phyloP scores from a whole-genome alignment of 2,888 invertebrate species.

The Caenorhabditis sp. region DNA sequence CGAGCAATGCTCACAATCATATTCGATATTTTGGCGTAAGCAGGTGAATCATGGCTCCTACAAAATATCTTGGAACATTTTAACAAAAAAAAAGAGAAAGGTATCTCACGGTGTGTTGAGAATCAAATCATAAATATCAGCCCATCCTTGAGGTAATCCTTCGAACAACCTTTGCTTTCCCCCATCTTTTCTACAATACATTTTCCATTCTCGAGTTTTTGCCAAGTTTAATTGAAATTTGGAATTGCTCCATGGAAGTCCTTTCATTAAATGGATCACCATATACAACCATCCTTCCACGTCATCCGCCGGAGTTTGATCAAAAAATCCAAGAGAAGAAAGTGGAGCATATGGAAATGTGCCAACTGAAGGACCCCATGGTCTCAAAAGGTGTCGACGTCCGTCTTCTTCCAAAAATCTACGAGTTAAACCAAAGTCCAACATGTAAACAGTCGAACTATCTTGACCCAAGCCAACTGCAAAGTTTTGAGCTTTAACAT shows the following conservation, averaged over 20 bases:
- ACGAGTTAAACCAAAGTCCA: constrained; percentile 62
- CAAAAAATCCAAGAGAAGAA: constrained; percentile 28
- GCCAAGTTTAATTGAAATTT: constrained; percentile 12
- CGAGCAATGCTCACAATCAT: constrained; percentile 44
- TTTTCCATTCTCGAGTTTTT: constrained; percentile 43
- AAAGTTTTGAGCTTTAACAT: constrained; percentile 63
- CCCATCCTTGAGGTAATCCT: constrained; percentile 45
- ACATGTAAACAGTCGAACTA: constrained; percentile 54
- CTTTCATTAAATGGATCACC: constrained; percentile 11
- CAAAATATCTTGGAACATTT: too few relatives aligned
- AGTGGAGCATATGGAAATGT: constrained; percentile 40
- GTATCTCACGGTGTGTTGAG: constrained; percentile 42
- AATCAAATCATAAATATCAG: constrained; percentile 51
- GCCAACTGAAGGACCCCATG: constrained; percentile 33
- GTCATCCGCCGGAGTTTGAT: constrained; percentile 35
- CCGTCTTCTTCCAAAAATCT: constrained; percentile 36
- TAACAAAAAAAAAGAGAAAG: too few relatives aligned
- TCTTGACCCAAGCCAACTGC: constrained; percentile 57
- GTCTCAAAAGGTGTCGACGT: constrained; percentile 19
- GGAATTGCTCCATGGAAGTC: constrained; percentile 41
- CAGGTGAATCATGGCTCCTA: constrained; percentile 47
- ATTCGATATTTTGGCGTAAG: constrained; percentile 44
- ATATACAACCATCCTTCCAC: constrained; percentile 41
- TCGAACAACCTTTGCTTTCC: constrained; percentile 45
- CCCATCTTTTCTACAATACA: constrained; percentile 36